Base-by-base conservation (phyloP, 1,140 invertebrate genomes). In the Philopotamus ludificatus region DNA sequence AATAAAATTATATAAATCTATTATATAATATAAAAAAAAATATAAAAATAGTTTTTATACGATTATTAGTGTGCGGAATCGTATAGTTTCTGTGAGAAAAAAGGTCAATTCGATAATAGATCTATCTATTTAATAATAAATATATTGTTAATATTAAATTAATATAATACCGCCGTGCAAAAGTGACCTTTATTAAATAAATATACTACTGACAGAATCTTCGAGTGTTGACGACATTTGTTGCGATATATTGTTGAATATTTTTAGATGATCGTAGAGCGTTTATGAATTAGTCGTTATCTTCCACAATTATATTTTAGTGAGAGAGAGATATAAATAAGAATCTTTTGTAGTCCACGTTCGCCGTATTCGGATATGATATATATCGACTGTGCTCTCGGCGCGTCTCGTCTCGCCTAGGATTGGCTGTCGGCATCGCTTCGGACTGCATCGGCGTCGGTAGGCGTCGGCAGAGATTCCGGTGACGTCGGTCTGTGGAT, bases 231-330 rank as follows among this genome's bases (percentile, higher is more conserved):
- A n/a, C n/a, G n/a, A n/a, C n/a, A n/a, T n/a, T 54, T 54, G 51
- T 54, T 54, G 51, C 51, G 12, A 42, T 20, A 20, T 39, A 57
- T 57, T 39, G 54, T 42, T 45, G 57, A 21, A 41, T 60, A 60
- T 60, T 60, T 60, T 60, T 60, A 60, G 57, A 60, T 49, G 57
- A 60, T 42, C 22, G 44, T 60, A 60, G 57, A 15, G 42, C 42
- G 42, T 57, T 57, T 60, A 45, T 60, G 15, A 47, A 28, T 60
- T 25, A 54, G 10, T 7, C 3, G 20, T 20, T 42, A 25, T 60
- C 57, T 60, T 60, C 42, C 57, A 47, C 23, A 49, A 25, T 22
- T 25, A 16, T 51, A 51, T 15, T 22, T n/a, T 8, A 15, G 20
- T 22, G 28, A 51, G 15, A 51, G 1, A 51, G 18, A 51, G n/a